These are phyloP conservation scores for Prunella himalayana DNA, from an alignment of 2,113 vertebrate genomes.

Conservation along the genomic window DNA sequence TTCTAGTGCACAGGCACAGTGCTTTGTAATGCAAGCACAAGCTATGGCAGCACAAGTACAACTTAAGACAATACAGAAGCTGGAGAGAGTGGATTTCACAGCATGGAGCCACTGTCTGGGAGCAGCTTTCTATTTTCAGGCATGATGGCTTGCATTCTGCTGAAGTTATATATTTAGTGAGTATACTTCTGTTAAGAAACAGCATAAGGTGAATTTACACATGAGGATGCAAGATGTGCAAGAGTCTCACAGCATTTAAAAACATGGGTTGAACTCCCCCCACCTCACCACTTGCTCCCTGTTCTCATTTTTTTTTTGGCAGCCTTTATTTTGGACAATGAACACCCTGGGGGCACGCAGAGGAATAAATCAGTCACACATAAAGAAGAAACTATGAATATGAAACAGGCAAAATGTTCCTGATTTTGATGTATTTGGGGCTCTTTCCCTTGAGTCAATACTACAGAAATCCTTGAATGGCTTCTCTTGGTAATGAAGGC, in stretches of 20 bases:
- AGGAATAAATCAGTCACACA: slow-evolving; percentile 58
- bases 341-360: slow-evolving; percentile 31
- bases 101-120: background rate
- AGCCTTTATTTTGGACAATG: slow-evolving; percentile 64
- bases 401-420: slow-evolving; percentile 39
- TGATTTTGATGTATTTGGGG: slow-evolving; percentile 6
- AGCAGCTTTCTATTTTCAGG: slow-evolving; percentile 14
- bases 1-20: background rate
- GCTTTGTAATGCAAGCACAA: background rate
- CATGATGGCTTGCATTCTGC: background rate
- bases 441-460: slow-evolving; percentile 43
- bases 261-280: background rate
- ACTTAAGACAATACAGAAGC: background rate
- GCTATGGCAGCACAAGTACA: background rate
- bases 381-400: slow-evolving; percentile 56
- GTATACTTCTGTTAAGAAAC: background rate
- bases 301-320: slow-evolving; percentile 12
- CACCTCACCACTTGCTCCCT: background rate
- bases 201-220: slow-evolving; percentile 21
- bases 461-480: slow-evolving; percentile 24
- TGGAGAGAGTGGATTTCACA: background rate
- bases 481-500: slow-evolving; percentile 31
- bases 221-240: background rate
- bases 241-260: background rate
- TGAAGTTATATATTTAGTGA: background rate